Evolutionary conservation across 2,113 vertebrate species (phyloP).

Genomic region (Pelvicachromis taeniatus): DNA sequence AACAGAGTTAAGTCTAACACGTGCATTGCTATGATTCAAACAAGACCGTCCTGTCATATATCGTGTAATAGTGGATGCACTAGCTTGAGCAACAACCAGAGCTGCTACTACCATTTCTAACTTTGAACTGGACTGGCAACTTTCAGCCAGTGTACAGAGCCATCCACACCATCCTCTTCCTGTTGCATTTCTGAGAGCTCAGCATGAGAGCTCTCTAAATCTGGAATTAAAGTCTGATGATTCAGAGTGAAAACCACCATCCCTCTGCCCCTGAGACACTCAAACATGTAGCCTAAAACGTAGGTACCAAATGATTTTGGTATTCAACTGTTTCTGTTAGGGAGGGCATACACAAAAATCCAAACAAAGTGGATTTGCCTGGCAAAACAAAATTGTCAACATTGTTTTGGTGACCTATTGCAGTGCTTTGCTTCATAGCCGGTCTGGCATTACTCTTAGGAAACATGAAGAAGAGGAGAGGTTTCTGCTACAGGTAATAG

Average conservation of each 20-base stretch:
- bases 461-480: neutral
- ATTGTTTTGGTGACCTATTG: neutral
- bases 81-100: neutral
- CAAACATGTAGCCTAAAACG: neutral
- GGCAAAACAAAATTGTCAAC: neutral
- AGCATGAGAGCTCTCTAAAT: neutral
- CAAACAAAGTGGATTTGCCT: neutral
- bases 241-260: neutral
- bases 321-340: neutral
- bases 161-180: neutral
- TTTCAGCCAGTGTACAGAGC: too few species aligned
- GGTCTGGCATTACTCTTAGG: neutral
- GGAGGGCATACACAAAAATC: neutral
- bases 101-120: neutral
- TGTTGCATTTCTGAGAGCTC: rapidly evolving
- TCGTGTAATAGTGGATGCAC: neutral
- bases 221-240: neutral
- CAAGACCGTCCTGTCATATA: neutral
- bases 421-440: neutral
- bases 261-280: neutral
- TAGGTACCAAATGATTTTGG: neutral
- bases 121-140: neutral
- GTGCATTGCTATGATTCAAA: neutral
- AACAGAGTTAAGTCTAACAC: neutral
- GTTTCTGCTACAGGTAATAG: neutral